Evolutionary conservation across 2,888 invertebrate genomes (phyloP).

Genomic region (Eustalomyia histrio): DNA sequence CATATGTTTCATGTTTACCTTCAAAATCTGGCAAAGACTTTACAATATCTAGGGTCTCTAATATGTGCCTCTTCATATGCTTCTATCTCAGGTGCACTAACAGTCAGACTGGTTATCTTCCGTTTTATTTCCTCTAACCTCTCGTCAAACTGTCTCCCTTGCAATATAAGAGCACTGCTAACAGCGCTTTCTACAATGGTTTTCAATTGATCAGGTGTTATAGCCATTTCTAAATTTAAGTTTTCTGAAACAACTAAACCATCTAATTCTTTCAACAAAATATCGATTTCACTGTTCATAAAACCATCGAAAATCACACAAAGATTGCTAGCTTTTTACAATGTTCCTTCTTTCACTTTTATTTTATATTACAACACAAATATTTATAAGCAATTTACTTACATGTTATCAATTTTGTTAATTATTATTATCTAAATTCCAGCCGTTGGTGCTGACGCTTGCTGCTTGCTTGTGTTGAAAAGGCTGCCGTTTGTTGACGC

Average conservation of each 20-base stretch:
- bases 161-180: constrained; percentile 35
- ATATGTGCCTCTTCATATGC: constrained; percentile 3
- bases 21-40: too few relatives aligned
- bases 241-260: constrained; percentile 3
- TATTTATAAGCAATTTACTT: too few relatives aligned
- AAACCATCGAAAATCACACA: too few relatives aligned
- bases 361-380: too few relatives aligned
- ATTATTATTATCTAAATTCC: too few relatives aligned
- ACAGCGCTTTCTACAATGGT: too few relatives aligned
- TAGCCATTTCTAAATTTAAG: constrained; percentile 13
- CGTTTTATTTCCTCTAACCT: background rate
- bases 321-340: too few relatives aligned
- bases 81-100: background rate
- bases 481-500: too few relatives aligned
- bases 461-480: too few relatives aligned
- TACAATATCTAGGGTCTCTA: constrained; percentile 13
- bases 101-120: background rate
- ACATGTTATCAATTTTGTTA: too few relatives aligned
- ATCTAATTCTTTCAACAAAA: constrained; percentile 2
- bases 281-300: constrained; percentile 2
- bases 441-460: too few relatives aligned
- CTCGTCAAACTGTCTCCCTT: constrained; percentile 24
- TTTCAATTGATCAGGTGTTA: constrained; percentile 33
- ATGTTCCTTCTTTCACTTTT: too few relatives aligned
- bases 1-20: constrained; percentile 39